phyloP scores from a whole-genome alignment of 2,797 vertebrate species.

The Cyprinella venusta region DNA sequence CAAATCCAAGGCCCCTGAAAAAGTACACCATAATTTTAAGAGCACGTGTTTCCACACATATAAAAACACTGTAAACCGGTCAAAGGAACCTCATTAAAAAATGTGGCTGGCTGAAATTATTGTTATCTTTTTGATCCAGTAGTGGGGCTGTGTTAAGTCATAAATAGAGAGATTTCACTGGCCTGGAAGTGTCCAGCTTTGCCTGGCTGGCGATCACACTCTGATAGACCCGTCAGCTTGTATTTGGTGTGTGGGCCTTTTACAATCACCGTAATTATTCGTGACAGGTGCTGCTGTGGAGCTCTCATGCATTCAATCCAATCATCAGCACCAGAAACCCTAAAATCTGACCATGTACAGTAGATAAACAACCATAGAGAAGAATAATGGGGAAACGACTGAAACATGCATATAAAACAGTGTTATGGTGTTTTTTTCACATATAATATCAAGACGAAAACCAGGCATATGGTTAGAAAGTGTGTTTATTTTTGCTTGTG shows the following conservation, averaged over 20 bases:
- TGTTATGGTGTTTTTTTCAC: background rate
- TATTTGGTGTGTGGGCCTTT: slow-evolving; percentile 60
- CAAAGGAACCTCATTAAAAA: slow-evolving; percentile 27
- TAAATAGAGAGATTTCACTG: slow-evolving; percentile 50
- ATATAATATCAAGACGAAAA: slow-evolving; percentile 19
- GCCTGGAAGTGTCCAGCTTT: slow-evolving; percentile 45
- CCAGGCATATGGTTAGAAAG: slow-evolving; percentile 10
- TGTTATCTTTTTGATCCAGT: slow-evolving; percentile 23
- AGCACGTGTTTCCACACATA: background rate
- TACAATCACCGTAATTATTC: slow-evolving; percentile 68
- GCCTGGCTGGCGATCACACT: slow-evolving; percentile 63
- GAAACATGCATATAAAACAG: slow-evolving; percentile 1
- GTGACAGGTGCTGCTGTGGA: slow-evolving; percentile 68
- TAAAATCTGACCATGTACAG: slow-evolving; percentile 13
- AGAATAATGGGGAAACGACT: background rate
- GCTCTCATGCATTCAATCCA: slow-evolving; percentile 54
- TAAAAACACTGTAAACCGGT: background rate
- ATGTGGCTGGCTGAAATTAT: background rate
- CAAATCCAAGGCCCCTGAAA: background rate
- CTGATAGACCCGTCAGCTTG: slow-evolving; percentile 72
- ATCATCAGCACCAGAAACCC: slow-evolving; percentile 43
- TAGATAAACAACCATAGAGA: slow-evolving; percentile 9
- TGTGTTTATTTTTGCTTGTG: slow-evolving; percentile 26
- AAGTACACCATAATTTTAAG: background rate
- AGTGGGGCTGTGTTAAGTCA: slow-evolving; percentile 18